Percentiles rank a stretch among this genome's conserved stretches.
Conservation (phyloP, 2,888 invertebrate species). For the Charanyca ferruginea region DNA sequence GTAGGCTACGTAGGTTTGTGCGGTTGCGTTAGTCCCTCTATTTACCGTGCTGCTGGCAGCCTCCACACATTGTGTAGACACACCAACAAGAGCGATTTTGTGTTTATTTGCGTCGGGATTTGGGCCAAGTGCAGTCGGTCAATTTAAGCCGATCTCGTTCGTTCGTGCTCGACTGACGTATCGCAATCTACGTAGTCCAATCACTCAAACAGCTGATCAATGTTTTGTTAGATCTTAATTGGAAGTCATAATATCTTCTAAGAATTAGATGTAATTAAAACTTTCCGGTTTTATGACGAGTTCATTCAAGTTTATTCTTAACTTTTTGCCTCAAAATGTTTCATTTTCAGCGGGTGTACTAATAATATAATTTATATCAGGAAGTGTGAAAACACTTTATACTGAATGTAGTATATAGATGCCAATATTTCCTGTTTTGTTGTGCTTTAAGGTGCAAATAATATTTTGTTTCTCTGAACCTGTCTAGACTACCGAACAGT, state of each 20-base stretch:
- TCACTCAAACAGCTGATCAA: constrained; percentile 61
- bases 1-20: constrained; percentile 62
- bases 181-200: constrained; percentile 51
- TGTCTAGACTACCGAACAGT: neutral
- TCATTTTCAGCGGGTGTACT: constrained; percentile 1
- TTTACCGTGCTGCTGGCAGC: constrained; percentile 76
- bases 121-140: constrained; percentile 87
- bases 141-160: constrained; percentile 78
- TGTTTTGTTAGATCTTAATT: constrained; percentile 55
- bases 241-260: constrained; percentile 11
- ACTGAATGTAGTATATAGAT: neutral
- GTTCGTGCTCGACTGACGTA: constrained; percentile 62
- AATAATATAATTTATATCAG: neutral
- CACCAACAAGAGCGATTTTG: constrained; percentile 77
- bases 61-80: constrained; percentile 73
- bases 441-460: too few relatives aligned
- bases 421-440: neutral
- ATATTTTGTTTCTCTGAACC: too few relatives aligned
- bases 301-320: neutral
- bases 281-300: constrained; percentile 7
- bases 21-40: constrained; percentile 72
- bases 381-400: neutral
- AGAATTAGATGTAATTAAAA: neutral
- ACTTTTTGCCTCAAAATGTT: neutral
- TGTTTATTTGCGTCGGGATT: constrained; percentile 85